Evolutionary conservation across 2,797 vertebrate species (phyloP).

Genomic region (Pristis pectinata): DNA sequence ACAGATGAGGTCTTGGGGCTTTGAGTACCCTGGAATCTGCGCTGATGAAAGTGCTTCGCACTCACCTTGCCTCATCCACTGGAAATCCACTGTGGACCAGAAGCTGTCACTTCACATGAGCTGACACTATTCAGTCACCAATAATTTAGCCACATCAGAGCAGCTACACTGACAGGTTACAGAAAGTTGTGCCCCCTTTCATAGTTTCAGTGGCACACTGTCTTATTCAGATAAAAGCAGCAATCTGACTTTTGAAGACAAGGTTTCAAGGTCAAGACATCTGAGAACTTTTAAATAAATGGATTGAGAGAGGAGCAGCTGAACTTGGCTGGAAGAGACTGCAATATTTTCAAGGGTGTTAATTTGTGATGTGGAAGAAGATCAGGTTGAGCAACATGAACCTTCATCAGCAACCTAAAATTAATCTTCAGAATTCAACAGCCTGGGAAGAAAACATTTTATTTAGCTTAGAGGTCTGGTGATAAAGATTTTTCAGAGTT

Average conservation of each 20-base stretch:
- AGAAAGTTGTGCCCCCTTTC: not conserved
- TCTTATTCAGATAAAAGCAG: not conserved
- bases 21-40: too few species aligned
- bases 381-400: slow-evolving; percentile 21
- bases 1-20: not conserved
- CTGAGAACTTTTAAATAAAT: slow-evolving; percentile 3
- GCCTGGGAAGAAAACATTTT: not conserved
- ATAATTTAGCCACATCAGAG: not conserved
- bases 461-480: too few species aligned
- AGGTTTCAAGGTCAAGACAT: slow-evolving; percentile 14
- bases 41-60: not conserved
- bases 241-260: not conserved
- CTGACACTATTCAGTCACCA: not conserved
- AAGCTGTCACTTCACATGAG: too few species aligned
- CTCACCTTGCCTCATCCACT: not conserved
- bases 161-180: not conserved
- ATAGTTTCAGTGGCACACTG: not conserved
- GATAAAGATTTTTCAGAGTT: not conserved
- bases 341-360: slow-evolving; percentile 3
- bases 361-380: slow-evolving; percentile 27
- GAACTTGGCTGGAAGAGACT: not conserved
- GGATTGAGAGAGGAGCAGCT: not conserved
- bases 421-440: not conserved
- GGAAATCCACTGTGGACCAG: not conserved
- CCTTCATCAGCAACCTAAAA: not conserved